Evolutionary conservation across 2,888 invertebrate species (phyloP).

Genomic region (Euzophera pinguis): DNA sequence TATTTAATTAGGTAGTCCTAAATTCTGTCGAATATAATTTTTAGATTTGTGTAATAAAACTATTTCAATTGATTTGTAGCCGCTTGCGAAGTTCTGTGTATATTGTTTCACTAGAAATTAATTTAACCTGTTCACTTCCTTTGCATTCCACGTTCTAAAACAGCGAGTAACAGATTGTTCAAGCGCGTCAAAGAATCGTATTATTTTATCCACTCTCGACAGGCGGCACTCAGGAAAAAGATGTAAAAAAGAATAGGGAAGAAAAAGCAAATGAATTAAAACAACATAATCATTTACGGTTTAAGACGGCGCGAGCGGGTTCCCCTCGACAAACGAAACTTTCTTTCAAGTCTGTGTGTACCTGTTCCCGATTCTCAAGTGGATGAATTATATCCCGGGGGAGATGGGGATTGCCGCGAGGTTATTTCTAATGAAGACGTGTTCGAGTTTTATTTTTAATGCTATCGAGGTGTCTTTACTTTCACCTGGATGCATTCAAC

Average conservation of each 20-base stretch:
- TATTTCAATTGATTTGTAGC: too few relatives aligned
- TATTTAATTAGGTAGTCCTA: too few relatives aligned
- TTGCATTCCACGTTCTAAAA: slow-evolving; percentile 37
- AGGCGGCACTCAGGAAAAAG: slow-evolving; percentile 70
- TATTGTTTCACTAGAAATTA: background rate
- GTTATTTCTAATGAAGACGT: slow-evolving; percentile 71
- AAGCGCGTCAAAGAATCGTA: slow-evolving; percentile 44
- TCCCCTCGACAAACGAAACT: slow-evolving; percentile 73
- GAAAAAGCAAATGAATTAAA: slow-evolving; percentile 77
- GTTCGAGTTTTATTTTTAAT: slow-evolving; percentile 66
- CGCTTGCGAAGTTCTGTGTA: background rate
- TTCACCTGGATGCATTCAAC: slow-evolving; percentile 50
- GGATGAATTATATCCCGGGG: slow-evolving; percentile 76
- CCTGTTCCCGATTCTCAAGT: slow-evolving; percentile 75
- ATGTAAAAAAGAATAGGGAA: slow-evolving; percentile 59
- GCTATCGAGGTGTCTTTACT: slow-evolving; percentile 54
- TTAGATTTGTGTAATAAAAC: too few relatives aligned
- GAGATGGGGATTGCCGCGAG: slow-evolving; percentile 61
- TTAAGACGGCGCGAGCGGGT: slow-evolving; percentile 63
- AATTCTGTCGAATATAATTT: too few relatives aligned
- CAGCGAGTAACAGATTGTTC: slow-evolving; percentile 31
- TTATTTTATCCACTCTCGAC: slow-evolving; percentile 63
- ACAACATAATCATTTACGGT: slow-evolving; percentile 77
- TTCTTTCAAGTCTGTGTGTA: slow-evolving; percentile 75
- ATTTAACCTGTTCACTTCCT: slow-evolving; percentile 35